Base-by-base conservation (phyloP, 2,113 vertebrate species). In the Odontophorus gujanensis region DNA sequence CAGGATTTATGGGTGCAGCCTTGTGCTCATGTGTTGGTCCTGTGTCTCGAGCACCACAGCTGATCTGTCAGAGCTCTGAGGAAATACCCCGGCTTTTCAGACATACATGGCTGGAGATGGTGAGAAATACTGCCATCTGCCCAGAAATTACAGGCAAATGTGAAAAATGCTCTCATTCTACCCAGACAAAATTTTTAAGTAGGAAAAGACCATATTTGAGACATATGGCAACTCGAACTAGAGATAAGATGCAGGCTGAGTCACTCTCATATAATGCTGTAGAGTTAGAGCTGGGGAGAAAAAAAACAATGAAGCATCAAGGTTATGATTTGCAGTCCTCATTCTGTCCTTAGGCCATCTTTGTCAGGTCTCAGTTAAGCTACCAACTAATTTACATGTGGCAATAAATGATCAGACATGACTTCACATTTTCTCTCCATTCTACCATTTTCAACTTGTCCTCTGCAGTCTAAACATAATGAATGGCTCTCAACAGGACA, bases 401-500 rank as follows among this genome's bases (percentile, higher is more conserved):
- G 57, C 76, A 72, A 53, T 83, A 94, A 88, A 75, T 65, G 22
- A 67, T 32, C 8, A 14, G 85, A 77, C 51, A 48, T 10, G 40
- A 85, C 26, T 58, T 91, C 30, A 2, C 89, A 75, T 92, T 81
- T 96, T 93, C 68, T 78, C 59, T 92, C 45, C 45, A 71, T 91
- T 87, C 32, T 13, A 57, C 69, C 32, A 28, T 63, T 91, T 93
- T 91, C 80, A 81, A 43, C 51, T 75, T 84, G 73, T 66, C 73
- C 66, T 86, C 76, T 84, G 40, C 58, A 8, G 0, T 73, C 61
- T 84, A 51, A 57, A 68, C 19, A 8, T 67, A 91, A 90, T 19
- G 21, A 90, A 88, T 86, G 53, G 6, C 32, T 91, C 30, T 62
- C 89, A 25, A 71, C 63, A 92, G 79, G 67, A 72, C 53, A 34